Base-by-base conservation (phyloP, 2,113 vertebrate genomes). In the Nibea coibor region DNA sequence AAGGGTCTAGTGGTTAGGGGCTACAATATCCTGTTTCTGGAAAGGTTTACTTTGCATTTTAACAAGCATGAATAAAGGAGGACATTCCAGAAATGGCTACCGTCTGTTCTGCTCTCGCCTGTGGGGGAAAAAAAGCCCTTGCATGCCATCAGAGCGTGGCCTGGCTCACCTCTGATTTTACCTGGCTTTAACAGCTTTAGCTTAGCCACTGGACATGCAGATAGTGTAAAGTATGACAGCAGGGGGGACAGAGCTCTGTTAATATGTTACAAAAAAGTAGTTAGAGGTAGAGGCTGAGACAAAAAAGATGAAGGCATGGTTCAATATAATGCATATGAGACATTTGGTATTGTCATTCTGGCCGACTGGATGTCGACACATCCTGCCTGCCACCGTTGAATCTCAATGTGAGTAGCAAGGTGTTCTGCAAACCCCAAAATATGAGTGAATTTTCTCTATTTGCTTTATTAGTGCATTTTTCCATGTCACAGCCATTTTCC, bases 21-120 rank as follows among this genome's bases (percentile, higher is more conserved):
- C 91, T 90, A 92, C 87, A 95, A 94, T 94, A 94, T 95, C 94
- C 94, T 93, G 93, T 94, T 93, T 93, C 90, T 93, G 89, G 79
- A 92, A 92, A 91, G 91, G 90, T 94, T 94, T 93, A 91, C 88
- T 90, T 93, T 91, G 93, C 93, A 91, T 94, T 91, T 94, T 93
- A 95, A 94, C 92, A 93, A 93, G 93, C 92, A 91, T 90, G 90
- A 92, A 95, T 94, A 92, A 92, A 88, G 84, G 76, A 89, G 80
- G 82, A 93, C 94, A 95, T 95, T 95, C 94, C 94, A 94, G 89
- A 92, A 88, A 93, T 90, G 89, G 86, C 91, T 90, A 86, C 90
- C 81, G 84, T 93, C 92, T 94, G 93, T 88, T 91, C 82, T 64
- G 65, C 68, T 86, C 71, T 82, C 67, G 89, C 92, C 91, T 47